Evolutionary conservation across 2,888 invertebrate species (phyloP).

Genomic region (Epinotia ramella): DNA sequence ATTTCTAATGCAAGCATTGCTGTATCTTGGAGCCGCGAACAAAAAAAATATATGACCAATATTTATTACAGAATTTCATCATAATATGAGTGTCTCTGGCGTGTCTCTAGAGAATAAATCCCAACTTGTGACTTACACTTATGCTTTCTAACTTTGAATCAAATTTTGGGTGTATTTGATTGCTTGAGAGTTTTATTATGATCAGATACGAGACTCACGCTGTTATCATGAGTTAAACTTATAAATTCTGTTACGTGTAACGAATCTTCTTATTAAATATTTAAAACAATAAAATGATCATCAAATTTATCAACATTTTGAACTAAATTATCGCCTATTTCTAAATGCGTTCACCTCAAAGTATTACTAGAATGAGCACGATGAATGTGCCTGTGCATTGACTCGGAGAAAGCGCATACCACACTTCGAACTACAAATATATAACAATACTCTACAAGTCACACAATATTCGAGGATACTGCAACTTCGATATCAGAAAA

Average conservation of each 20-base stretch:
- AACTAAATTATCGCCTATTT: conserved; percentile 30
- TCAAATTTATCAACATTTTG: conserved; percentile 43
- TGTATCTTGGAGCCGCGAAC: too few species aligned
- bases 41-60: too few species aligned
- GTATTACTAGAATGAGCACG: conserved; percentile 45
- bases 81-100: not conserved
- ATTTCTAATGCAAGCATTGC: too few species aligned
- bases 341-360: conserved; percentile 32
- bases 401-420: conserved; percentile 54
- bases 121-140: not conserved
- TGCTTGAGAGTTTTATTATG: not conserved
- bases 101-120: not conserved
- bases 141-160: not conserved
- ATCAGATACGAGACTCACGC: not conserved
- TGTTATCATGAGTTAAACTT: not conserved
- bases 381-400: conserved; percentile 52
- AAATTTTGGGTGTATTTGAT: not conserved
- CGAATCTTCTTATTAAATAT: not conserved
- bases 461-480: not conserved
- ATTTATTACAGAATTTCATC: not conserved
- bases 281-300: not conserved
- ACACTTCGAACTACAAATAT: conserved; percentile 35
- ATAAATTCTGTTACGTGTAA: not conserved
- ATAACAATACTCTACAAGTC: conserved; percentile 8
- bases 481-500: not conserved